phyloP scores from a whole-genome alignment of 1,140 invertebrate species.

The Drosophila takahashii region DNA sequence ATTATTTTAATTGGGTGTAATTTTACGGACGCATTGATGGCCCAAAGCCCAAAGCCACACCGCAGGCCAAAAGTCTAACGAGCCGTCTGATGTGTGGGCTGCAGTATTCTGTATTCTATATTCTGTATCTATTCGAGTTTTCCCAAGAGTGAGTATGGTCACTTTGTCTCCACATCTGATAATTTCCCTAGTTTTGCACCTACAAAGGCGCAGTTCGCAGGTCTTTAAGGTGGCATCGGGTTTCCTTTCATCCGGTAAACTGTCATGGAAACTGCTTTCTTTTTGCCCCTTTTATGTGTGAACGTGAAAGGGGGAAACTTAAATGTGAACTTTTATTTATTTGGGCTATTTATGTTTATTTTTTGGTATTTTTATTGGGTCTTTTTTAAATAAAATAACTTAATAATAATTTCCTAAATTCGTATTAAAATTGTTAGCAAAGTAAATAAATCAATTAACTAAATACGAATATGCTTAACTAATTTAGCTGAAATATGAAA shows the following conservation, averaged over 20 bases:
- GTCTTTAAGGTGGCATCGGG: neutral
- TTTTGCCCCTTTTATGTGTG: neutral
- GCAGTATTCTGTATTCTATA: neutral
- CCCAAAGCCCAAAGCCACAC: neutral
- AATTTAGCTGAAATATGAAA: too few species aligned
- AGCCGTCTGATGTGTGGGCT: constrained; percentile 8
- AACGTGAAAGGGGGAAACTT: neutral
- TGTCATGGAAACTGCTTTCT: neutral
- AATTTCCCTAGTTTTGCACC: neutral
- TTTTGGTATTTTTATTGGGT: neutral
- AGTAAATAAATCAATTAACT: too few species aligned
- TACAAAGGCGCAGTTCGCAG: neutral
- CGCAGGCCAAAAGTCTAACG: constrained; percentile 28
- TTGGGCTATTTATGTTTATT: neutral
- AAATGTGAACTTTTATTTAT: neutral
- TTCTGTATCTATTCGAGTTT: neutral
- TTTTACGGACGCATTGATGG: constrained; percentile 37
- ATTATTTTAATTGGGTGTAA: constrained; percentile 52
- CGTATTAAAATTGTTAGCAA: too few species aligned
- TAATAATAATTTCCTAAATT: too few species aligned
- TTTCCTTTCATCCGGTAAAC: neutral
- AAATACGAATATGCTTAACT: too few species aligned
- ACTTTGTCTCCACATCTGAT: neutral
- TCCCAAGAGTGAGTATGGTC: constrained; percentile 3
- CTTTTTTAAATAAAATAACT: neutral